Evolutionary conservation across 2,797 vertebrate species (phyloP).

Genomic region (Molothrus aeneus): DNA sequence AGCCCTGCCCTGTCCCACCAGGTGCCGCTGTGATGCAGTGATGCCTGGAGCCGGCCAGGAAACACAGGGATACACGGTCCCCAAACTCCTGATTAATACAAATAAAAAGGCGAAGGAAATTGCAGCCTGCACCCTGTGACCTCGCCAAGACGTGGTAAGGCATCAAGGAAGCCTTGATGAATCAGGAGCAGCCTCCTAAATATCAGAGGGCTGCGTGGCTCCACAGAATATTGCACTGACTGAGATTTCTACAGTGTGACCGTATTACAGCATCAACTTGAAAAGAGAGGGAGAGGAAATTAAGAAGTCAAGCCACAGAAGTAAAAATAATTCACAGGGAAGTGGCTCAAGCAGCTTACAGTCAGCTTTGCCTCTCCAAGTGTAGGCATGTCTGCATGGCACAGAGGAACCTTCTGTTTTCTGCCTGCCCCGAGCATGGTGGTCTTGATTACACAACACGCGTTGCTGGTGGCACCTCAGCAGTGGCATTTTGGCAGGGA

Average conservation of each 20-base stretch:
- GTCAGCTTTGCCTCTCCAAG: not conserved
- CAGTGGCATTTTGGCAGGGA: constrained; percentile 17
- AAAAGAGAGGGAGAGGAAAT: not conserved
- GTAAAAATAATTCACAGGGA: constrained; percentile 9
- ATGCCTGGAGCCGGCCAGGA: not conserved
- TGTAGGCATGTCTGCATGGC: not conserved
- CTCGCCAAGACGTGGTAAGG: not conserved
- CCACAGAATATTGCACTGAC: not conserved
- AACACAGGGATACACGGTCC: not conserved
- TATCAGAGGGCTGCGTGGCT: not conserved
- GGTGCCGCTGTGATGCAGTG: constrained; percentile 36
- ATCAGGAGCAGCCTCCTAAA: constrained; percentile 25
- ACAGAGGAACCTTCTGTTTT: not conserved
- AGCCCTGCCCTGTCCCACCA: constrained; percentile 32
- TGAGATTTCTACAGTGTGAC: not conserved
- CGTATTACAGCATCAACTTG: not conserved
- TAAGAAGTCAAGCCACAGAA: not conserved
- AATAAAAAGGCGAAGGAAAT: constrained; percentile 50
- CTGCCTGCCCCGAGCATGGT: not conserved
- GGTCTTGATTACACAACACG: not conserved
- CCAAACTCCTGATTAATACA: constrained; percentile 41
- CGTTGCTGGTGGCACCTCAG: not conserved
- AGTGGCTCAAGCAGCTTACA: not conserved
- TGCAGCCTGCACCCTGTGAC: constrained; percentile 59
- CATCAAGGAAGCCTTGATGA: constrained; percentile 23